Base-by-base conservation (phyloP, 2,888 invertebrate genomes). In the Diarsia brunnea region DNA sequence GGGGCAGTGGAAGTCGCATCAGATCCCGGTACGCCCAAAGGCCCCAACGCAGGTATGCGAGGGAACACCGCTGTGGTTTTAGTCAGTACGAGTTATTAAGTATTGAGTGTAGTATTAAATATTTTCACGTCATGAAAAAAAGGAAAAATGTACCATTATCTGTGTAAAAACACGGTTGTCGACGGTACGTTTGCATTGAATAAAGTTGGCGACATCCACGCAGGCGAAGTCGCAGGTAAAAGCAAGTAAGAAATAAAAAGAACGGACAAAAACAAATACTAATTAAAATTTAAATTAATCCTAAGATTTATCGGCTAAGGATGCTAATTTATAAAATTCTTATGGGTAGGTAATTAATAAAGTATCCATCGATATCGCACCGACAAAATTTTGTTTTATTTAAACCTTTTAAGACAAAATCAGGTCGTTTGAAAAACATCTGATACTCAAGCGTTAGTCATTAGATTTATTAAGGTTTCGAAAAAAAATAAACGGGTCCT, bases 371-470 rank as follows among this genome's bases (percentile, higher is more conserved):
- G 38, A 19, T 69, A 27, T 69, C 4, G 60, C 69, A 61, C 61
- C 19, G 53, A 38, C 0, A 0, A 8, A 19, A 0, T 61, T 76
- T 77, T 47, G 8, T n/a, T 61, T 63, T n/a, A 27, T 76, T 77
- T 38, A 69, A 51, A 21, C n/a, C 14, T 45, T 51, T n/a, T 51
- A 21, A 8, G 21, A 38, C 24, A 14, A 38, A 45, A 51, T 27
- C n/a, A 53, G 78, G 70, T 78, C 61, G 60, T 78, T 76, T 78
- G 61, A 69, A 76, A 69, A 77, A 69, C 78, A 27, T 47, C 19
- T 69, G 61, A 14, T 21, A 75, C 11, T 1, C 21, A n/a, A 14
- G 47, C 31, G 11, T 53, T 24, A 61, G 14, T 2, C 8, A n/a
- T 76, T 45, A 47, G 58, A 45, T 10, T 31, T 51, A 31, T 27